Evolutionary conservation across 2,797 vertebrate species (phyloP).

Genomic region (Amblyraja radiata): DNA sequence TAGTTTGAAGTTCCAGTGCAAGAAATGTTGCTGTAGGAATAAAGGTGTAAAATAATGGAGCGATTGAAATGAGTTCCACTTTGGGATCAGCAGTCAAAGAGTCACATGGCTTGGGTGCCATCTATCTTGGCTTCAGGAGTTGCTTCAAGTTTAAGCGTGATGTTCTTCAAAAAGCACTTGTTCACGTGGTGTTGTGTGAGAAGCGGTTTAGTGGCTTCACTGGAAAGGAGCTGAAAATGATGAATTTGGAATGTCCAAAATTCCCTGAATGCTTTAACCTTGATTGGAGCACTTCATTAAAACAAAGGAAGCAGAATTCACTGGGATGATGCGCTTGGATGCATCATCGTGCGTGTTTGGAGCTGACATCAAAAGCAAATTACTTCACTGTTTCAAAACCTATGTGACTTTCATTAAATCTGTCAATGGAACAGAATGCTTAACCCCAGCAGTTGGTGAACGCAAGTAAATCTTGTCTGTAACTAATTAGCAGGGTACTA

Average conservation of each 20-base stretch:
- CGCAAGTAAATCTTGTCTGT: background rate
- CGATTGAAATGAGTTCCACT: too few species aligned
- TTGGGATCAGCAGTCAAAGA: too few species aligned
- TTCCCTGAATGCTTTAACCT: background rate
- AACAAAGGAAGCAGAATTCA: background rate
- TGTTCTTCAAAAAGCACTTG: too few species aligned
- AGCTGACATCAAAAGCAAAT: background rate
- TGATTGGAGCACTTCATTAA: slow-evolving; percentile 2
- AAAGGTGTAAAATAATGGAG: too few species aligned
- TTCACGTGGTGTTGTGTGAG: background rate
- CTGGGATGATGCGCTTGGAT: background rate
- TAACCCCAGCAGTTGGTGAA: background rate
- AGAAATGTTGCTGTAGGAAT: too few species aligned
- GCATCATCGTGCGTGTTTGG: background rate
- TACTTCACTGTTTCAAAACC: background rate
- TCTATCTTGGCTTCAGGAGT: background rate
- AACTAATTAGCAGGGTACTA: background rate
- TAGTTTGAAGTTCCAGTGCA: too few species aligned
- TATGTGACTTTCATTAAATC: background rate
- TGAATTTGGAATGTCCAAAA: background rate
- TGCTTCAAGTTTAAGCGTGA: background rate
- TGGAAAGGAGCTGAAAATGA: background rate
- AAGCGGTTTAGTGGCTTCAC: background rate
- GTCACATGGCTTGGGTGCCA: too few species aligned
- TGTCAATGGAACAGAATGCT: background rate